Base-by-base conservation (phyloP, 2,888 invertebrate species). In the Helobdella robusta region DNA sequence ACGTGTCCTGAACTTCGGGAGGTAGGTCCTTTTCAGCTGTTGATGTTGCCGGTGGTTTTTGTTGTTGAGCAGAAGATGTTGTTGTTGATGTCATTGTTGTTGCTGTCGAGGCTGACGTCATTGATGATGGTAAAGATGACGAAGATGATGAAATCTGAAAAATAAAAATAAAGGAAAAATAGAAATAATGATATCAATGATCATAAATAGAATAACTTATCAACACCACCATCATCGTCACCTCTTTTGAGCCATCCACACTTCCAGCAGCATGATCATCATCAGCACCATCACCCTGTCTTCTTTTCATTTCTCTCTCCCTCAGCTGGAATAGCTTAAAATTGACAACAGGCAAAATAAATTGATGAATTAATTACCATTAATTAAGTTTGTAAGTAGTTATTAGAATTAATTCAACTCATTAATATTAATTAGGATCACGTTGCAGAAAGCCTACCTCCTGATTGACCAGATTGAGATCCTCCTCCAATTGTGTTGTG, bases 401-500 rank as follows among this genome's bases (percentile, higher is more conserved):
- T n/a, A n/a, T n/a, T n/a, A n/a, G n/a, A n/a, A n/a, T n/a, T n/a
- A n/a, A n/a, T n/a, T n/a, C n/a, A 40, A 40, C 11, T 40, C 18
- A 40, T 40, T 18, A 40, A 40, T 40, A 40, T 40, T 40, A 40
- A 11, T 15, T 11, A 15, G 18, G 44, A 40, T 40, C 44, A 40
- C 44, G 18, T 18, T 15, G 11, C 11, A 2, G 25, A 1, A 8
- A 15, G 64, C 82, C 83, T 82, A 92, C 91, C 86, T 95, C 95
- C 82, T 94, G 92, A 86, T 91, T 93, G 85, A 91, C 89, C 83
- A 87, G 84, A 75, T 88, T 86, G 80, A 98, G 84, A 83, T 98
- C 95, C 80, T 95, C 93, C 84, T 98, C 98, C 80, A 99, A 85
- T 71, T 88, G 86, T 70, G 91, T 89, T 79, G 94, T 94, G 79